Evolutionary conservation across 2,113 vertebrate genomes (phyloP).

Genomic region (Syngnathus floridae): DNA sequence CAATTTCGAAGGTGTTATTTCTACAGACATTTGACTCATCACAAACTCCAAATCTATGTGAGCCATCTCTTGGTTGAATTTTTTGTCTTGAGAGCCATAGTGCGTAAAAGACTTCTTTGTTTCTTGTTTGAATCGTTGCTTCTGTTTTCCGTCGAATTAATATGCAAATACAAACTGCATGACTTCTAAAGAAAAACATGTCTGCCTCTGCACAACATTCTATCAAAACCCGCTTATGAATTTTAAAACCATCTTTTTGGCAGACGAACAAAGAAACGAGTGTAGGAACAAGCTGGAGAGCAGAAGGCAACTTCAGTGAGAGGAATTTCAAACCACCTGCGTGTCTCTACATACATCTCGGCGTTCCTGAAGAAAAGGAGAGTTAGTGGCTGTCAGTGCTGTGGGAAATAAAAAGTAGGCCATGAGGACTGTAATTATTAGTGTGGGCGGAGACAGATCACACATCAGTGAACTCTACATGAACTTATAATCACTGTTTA

Average conservation of each 20-base stretch:
- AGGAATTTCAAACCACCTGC: neutral
- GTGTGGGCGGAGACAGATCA: neutral
- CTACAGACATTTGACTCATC: too few species aligned
- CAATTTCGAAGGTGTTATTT: too few species aligned
- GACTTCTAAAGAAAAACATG: neutral
- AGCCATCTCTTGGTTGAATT: too few species aligned
- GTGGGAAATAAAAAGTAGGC: slow-evolving; percentile 9
- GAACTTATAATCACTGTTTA: slow-evolving; percentile 6
- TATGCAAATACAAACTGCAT: neutral
- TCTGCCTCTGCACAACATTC: neutral
- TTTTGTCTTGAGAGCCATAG: neutral
- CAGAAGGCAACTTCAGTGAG: neutral
- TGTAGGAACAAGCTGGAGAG: neutral
- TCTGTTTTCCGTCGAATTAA: neutral
- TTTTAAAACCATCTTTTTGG: neutral
- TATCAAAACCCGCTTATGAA: neutral
- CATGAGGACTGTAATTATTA: neutral
- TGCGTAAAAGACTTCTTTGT: neutral
- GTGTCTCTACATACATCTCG: neutral
- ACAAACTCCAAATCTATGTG: too few species aligned
- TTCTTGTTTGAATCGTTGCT: neutral
- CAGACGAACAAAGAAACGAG: neutral
- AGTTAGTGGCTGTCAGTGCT: neutral
- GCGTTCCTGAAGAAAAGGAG: neutral
- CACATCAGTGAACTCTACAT: neutral